Conservation (phyloP, 2,797 vertebrate species). For the Natrix natrix region DNA sequence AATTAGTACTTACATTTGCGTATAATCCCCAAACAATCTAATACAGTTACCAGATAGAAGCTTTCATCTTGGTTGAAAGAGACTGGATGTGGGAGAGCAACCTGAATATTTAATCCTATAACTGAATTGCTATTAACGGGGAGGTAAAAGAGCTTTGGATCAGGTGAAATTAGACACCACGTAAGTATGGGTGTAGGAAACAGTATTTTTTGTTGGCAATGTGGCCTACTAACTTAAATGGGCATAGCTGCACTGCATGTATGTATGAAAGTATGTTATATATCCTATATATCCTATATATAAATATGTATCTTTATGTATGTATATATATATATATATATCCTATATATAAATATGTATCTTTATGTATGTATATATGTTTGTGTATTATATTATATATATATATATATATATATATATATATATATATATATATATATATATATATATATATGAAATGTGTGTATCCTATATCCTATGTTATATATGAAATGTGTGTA, state of each 20-base stretch:
- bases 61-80: neutral
- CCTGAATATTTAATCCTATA: neutral
- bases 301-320: neutral
- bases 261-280: neutral
- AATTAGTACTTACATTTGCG: slow-evolving; percentile 4
- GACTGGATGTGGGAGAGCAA: neutral
- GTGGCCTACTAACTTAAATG: neutral
- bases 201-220: neutral
- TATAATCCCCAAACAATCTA: slow-evolving; percentile 28
- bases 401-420: no score
- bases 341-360: no score
- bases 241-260: neutral
- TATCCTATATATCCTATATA: no score
- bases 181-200: neutral
- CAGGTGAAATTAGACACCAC: neutral
- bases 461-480: no score
- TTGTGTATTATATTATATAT: no score
- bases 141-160: neutral
- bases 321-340: no score
- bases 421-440: no score
- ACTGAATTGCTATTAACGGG: neutral
- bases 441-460: no score
- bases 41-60: slow-evolving; percentile 13
- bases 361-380: no score
- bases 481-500: no score